phyloP scores from a whole-genome alignment of 2,888 invertebrate genomes.

The Polydrusus pterygomalis region DNA sequence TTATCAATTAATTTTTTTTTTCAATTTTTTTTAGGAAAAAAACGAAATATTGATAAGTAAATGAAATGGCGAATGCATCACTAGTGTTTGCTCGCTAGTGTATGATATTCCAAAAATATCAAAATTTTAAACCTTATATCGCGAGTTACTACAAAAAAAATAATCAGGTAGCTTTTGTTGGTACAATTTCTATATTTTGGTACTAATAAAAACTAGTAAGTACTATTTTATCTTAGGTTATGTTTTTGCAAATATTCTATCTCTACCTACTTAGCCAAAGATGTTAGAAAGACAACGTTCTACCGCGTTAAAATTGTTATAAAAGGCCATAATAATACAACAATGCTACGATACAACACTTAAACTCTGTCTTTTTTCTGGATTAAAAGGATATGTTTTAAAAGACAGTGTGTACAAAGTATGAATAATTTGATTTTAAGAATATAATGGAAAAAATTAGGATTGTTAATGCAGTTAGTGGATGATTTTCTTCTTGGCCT shows the following conservation, averaged over 20 bases:
- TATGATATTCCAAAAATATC: no score
- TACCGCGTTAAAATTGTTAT: constrained; percentile 59
- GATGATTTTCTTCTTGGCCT: background rate
- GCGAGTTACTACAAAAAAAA: no score
- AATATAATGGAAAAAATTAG: background rate
- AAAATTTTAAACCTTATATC: no score
- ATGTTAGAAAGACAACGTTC: constrained; percentile 45
- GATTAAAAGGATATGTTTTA: background rate
- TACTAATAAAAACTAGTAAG: background rate
- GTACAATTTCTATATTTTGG: background rate
- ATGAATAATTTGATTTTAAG: background rate
- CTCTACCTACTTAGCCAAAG: constrained; percentile 10
- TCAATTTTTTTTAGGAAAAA: no score
- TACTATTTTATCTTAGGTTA: background rate
- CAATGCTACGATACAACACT: constrained; percentile 20
- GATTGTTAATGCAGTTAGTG: constrained; percentile 6
- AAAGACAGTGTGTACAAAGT: no score
- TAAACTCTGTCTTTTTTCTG: background rate
- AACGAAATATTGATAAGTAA: no score
- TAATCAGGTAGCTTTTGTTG: no score
- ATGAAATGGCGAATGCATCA: no score
- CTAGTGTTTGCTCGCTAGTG: no score
- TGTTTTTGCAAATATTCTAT: constrained; percentile 1
- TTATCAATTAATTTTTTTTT: no score
- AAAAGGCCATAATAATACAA: constrained; percentile 63